Base-by-base conservation (phyloP, 1,140 invertebrate genomes). In the Cyrtorhinus lividipennis region DNA sequence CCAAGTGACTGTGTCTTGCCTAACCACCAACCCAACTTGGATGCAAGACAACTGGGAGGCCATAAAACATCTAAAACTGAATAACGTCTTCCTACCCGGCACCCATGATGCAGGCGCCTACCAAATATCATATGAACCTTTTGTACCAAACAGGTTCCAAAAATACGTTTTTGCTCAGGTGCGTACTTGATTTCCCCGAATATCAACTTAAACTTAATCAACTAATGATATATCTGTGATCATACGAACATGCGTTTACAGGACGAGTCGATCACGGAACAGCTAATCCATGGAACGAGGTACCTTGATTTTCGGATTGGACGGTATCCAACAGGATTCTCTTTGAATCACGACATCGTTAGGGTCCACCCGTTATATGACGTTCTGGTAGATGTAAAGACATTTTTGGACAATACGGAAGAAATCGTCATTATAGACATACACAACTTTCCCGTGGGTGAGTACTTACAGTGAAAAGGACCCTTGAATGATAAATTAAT, bases 351-450 rank as follows among this genome's bases (percentile, higher is more conserved):
- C 63, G 80, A 78, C 0, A 71, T 77, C 2, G 69, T 78, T 0
- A 73, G 73, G 13, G 69, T 80, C 0, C 69, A 73, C 18, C 76
- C 79, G 13, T 66, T 83, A 1, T 68, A 70, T 61, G 72, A 71
- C 8, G 69, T 81, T 0, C 68, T 83, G 0, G 69, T 77, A 20
- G 76, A 80, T 61, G 72, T 83, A 1, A 77, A 75, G 68, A 68
- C 64, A n/a, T 83, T 83, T 67, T 72, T 82, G 10, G 66, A 73
- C 25, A 76, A 77, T 64, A 81, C 80, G n/a, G 74, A 81, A 65
- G 82, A 84, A 71, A 80, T 84, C 64, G 73, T 83, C 1, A 79
- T 84, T 20, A 74, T 83, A 63, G 82, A 83, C 60, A 71, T 84
- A 25, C 82, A 83, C 64, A 76, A 79, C 66, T 83, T 83, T 71